Evolutionary conservation across 2,888 invertebrate genomes (phyloP), one percentile per base, ranked within the genome.

Genomic region (Caenorhabditis panamensis): DNA sequence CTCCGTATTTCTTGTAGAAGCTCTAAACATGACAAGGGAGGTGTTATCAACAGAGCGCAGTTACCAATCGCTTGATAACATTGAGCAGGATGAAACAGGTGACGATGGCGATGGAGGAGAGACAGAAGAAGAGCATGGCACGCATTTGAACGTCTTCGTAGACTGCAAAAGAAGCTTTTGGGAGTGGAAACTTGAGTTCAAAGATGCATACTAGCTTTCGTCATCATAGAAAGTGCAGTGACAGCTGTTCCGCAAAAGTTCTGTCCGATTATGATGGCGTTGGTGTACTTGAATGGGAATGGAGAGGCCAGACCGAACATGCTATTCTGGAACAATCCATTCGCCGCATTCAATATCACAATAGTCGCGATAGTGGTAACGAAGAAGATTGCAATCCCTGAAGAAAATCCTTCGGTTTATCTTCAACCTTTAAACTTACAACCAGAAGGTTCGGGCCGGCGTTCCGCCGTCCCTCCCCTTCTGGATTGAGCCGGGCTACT

Each of bases 51-150:
- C 13, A 41, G 6, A 9, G 20, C 11, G 4, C n/a, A 28, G 1
- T 26, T 16, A 67, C 67, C 28, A 71, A 53, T 36, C 36, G 26
- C 18, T 78, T 64, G 61, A 78, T 31, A 18, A 71, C 4, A 22
- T 71, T 69, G 24, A 78, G 31, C 41, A 78, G 61, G 13, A 78
- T 18, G 22, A 68, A 63, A n/a, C 79, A 73, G 2, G 41, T 36
- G 41, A 73, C 28, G 24, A 79, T 68, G 18, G 73, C 73, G 18
- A 73, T n/a, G 5, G 67, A 67, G 11, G 98, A 97, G 0, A 95
- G 95, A 79, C 96, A 95, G 92, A 99, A 99, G 92, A 97, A 99
- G 92, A 97, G 97, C 88, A 97, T 96, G 54, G 97, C 97, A 1
- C 67, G 61, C 20, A 49, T 67, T 31, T 67, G 71, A 1, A 67